Percentiles rank a stretch among this genome's conserved stretches.
These are phyloP conservation scores for Andrena haemorrhoa DNA, from an alignment of 2,888 invertebrate species.

Conservation along the genomic window DNA sequence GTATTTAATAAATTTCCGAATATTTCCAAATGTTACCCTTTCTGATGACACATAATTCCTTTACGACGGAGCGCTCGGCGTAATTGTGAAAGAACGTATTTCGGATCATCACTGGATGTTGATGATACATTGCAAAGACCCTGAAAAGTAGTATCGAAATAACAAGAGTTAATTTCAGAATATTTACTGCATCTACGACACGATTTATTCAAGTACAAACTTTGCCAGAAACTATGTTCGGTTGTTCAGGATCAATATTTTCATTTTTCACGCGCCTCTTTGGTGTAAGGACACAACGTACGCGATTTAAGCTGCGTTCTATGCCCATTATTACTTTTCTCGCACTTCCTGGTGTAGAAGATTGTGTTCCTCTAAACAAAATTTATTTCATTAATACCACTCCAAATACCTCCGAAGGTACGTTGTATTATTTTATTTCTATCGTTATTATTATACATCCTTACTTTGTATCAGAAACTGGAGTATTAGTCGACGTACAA, in stretches of 20 bases:
- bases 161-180: not conserved
- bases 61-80: constrained; percentile 87
- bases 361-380: constrained; percentile 71
- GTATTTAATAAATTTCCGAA: constrained; percentile 1
- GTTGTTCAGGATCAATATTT: constrained; percentile 80
- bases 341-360: constrained; percentile 86
- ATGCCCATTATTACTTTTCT: constrained; percentile 89
- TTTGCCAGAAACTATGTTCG: constrained; percentile 85
- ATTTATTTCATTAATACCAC: constrained; percentile 15
- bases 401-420: no score
- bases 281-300: constrained; percentile 90
- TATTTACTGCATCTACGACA: not conserved
- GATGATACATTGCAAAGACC: constrained; percentile 90
- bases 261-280: constrained; percentile 84
- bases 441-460: constrained; percentile 1
- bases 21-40: constrained; percentile 86
- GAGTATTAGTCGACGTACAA: constrained; percentile 73
- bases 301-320: constrained; percentile 89
- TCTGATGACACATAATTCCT: constrained; percentile 88
- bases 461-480: constrained; percentile 64
- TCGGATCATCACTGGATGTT: constrained; percentile 88
- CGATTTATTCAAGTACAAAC: constrained; percentile 79
- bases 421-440: constrained; percentile 2
- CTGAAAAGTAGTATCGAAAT: constrained; percentile 71
- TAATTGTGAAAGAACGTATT: constrained; percentile 88